A percentile compares a stretch with the other conserved stretches of the same genome.
Evolutionary conservation across 1,140 invertebrate species (phyloP).

Genomic region (Oryctes rhinoceros): DNA sequence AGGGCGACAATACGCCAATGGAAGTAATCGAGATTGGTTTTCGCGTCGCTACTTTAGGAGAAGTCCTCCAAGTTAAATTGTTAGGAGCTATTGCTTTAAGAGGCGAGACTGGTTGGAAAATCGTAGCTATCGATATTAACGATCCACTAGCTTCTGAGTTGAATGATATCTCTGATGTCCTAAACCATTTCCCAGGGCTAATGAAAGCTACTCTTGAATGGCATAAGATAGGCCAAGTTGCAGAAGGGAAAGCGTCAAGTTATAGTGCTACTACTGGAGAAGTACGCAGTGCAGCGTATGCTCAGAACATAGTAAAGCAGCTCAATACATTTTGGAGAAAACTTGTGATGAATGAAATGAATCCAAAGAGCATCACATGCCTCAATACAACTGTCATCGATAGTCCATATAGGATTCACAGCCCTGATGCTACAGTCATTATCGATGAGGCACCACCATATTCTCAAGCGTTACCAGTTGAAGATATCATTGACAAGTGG

Average conservation of each 20-base stretch:
- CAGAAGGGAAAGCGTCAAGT: not conserved
- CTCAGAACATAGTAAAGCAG: slow-evolving; percentile 1
- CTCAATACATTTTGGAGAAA: not conserved
- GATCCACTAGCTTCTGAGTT: not conserved
- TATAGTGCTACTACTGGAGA: not conserved
- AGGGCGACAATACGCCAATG: not conserved
- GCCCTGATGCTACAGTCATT: not conserved
- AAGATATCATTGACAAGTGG: not conserved
- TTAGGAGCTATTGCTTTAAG: not conserved
- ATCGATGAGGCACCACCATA: not conserved
- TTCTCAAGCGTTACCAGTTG: not conserved
- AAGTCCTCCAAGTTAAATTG: not conserved
- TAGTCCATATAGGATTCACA: not conserved
- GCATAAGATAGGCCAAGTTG: not conserved
- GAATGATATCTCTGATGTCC: not conserved
- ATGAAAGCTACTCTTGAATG: not conserved
- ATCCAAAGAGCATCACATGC: not conserved
- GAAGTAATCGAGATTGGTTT: not conserved
- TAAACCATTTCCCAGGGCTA: not conserved
- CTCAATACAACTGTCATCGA: not conserved
- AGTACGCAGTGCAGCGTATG: not conserved
- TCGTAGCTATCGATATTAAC: not conserved
- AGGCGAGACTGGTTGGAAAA: not conserved
- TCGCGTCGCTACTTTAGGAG: not conserved
- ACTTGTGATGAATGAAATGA: not conserved